Evolutionary conservation across 2,113 vertebrate genomes (phyloP), one percentile per base, ranked within the genome.

Genomic region (Hippoglossus stenolepis): DNA sequence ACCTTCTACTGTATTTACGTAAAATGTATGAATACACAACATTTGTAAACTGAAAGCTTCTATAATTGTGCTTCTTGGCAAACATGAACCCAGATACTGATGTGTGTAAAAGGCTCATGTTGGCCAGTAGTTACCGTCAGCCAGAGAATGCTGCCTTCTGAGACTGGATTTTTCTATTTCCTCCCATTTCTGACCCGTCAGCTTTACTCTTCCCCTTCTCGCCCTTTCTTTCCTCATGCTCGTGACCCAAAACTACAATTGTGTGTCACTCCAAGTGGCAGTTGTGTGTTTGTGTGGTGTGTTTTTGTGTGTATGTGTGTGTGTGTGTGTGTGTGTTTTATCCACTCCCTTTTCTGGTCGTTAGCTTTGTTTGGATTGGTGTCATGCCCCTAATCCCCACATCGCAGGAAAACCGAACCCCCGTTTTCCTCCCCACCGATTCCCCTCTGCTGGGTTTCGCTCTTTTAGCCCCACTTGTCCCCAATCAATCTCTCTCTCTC

Each of bases 291-390:
- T 80, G 70, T 77, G 38, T 12, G 49, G 47, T 62, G 45, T 64
- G 20, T 68, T 40, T 59, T 4, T 38, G 53, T 43, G 35, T 57
- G 31, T 66, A 65, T 80, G 70, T 77, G 49, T 70, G 85, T 85
- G 24, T 77, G 49, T 70, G 85, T 85, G 24, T 79, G 67, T 77
- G 38, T 15, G 51, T 70, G 85, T 85, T 87, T 91, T 83, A 92
- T 92, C 90, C 89, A 83, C 81, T 91, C 77, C 58, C 31, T 65
- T 80, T 85, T 80, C 84, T 73, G 70, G 80, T 91, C 77, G 88
- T 92, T 87, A 88, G 89, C 81, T 85, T 73, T 88, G 88, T 90
- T 90, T 87, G 90, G 90, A 93, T 91, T 92, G 87, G 82, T 91
- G 91, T 93, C 92, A 87, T 84, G 86, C 45, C 87, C 90, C 76